phyloP scores from a whole-genome alignment of 2,113 vertebrate species.

The Neotoma lepida region DNA sequence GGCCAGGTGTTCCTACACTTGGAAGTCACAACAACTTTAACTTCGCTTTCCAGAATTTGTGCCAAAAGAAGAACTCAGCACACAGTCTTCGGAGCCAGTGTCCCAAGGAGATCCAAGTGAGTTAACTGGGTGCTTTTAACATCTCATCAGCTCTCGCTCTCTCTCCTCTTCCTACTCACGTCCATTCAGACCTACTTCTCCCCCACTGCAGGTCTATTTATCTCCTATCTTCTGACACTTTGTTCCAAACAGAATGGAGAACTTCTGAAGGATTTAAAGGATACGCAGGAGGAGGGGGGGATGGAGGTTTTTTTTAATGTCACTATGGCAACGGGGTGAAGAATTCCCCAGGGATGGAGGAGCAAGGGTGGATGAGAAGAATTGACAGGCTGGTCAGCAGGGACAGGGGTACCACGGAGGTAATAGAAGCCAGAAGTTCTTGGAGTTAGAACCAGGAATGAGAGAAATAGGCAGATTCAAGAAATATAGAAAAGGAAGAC shows the following conservation, averaged over 20 bases:
- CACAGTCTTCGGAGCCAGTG: constrained; percentile 84
- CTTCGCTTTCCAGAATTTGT: constrained; percentile 87
- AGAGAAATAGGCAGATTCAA: constrained; percentile 4
- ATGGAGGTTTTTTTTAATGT: background rate
- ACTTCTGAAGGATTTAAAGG: constrained; percentile 57
- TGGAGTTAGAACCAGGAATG: background rate
- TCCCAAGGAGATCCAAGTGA: constrained; percentile 94
- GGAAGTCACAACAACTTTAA: constrained; percentile 67
- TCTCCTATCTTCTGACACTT: constrained; percentile 45
- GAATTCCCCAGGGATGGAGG: background rate
- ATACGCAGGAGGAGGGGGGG: background rate
- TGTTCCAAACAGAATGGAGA: constrained; percentile 54
- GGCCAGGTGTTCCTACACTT: constrained; percentile 61
- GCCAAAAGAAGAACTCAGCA: constrained; percentile 87
- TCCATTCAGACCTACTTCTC: constrained; percentile 22
- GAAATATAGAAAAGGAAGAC: background rate
- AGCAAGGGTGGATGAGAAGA: background rate
- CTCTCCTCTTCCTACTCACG: constrained; percentile 1
- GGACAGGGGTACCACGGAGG: background rate
- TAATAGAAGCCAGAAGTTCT: background rate
- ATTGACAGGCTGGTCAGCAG: background rate
- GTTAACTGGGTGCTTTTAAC: constrained; percentile 71
- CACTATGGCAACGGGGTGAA: constrained; percentile 57
- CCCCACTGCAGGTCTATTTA: background rate
- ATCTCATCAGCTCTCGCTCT: background rate